Evolutionary conservation across 2,113 vertebrate species (phyloP).

Genomic region (Embiotoca jacksoni): DNA sequence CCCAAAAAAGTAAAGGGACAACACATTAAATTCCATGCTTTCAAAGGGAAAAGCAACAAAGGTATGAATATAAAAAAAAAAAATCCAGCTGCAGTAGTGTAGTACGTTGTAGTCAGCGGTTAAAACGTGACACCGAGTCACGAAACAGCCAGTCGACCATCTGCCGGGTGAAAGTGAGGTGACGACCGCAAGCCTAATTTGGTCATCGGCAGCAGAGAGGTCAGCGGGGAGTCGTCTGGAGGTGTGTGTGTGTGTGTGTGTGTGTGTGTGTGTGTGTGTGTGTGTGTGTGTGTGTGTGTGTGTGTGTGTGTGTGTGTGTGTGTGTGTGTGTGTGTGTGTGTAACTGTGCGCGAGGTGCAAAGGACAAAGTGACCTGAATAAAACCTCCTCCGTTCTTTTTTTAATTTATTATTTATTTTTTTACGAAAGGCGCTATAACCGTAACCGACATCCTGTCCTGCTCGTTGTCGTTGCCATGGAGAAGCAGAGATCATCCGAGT

Average conservation of each 20-base stretch:
- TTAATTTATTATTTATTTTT: not conserved
- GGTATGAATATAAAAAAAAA: not conserved
- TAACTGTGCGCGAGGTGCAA: not conserved
- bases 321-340: no score
- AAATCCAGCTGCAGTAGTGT: not conserved
- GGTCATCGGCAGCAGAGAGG: slow-evolving; percentile 42
- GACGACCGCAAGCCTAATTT: slow-evolving; percentile 51
- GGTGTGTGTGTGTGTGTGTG: no score
- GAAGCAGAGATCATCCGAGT: slow-evolving; percentile 9
- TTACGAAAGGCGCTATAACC: not conserved
- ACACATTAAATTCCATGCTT: no score
- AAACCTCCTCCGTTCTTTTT: not conserved
- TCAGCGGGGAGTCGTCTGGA: not conserved
- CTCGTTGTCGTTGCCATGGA: slow-evolving; percentile 48
- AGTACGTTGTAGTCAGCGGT: not conserved
- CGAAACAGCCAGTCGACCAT: slow-evolving; percentile 3
- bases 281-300: no score
- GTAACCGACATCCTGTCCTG: not conserved
- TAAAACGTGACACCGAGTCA: slow-evolving; percentile 7
- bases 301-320: no score
- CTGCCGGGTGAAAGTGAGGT: slow-evolving; percentile 32
- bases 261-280: no score
- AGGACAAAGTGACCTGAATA: slow-evolving; percentile 16
- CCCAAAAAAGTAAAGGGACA: no score
- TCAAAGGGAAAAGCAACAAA: not conserved